A percentile compares a stretch with the other conserved stretches of the same genome.
Evolutionary conservation across 1,140 invertebrate species (phyloP).

Genomic region (Drosophila melanica): DNA sequence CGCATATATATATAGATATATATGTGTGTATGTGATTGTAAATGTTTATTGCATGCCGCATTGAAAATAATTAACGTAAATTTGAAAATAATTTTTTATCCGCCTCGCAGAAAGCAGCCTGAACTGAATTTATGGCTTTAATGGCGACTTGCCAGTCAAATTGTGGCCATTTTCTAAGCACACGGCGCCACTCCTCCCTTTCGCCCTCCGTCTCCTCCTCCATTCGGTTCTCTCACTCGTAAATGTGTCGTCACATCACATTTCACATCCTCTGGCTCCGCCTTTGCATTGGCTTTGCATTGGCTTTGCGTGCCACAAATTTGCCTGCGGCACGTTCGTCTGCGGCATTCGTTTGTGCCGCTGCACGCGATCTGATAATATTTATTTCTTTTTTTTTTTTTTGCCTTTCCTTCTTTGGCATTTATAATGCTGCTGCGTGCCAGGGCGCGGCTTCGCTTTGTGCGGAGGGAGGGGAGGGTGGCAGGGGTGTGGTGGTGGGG

Average conservation of each 20-base stretch:
- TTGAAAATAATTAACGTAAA: constrained; percentile 80
- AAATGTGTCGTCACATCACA: constrained; percentile 32
- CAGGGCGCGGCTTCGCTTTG: constrained; percentile 53
- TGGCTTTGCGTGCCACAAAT: constrained; percentile 59
- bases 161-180: constrained; percentile 60
- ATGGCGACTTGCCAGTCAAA: constrained; percentile 57
- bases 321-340: constrained; percentile 60
- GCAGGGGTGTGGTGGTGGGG: neutral
- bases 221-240: constrained; percentile 20
- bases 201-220: neutral
- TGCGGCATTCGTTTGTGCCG: constrained; percentile 65
- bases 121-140: constrained; percentile 72
- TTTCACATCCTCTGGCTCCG: constrained; percentile 16
- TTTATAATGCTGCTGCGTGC: constrained; percentile 77
- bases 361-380: constrained; percentile 81
- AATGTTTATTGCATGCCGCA: constrained; percentile 78
- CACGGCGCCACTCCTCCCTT: constrained; percentile 10
- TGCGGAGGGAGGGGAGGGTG: neutral
- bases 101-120: neutral
- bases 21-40: constrained; percentile 60
- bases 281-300: neutral
- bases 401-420: constrained; percentile 41
- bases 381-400: constrained; percentile 38
- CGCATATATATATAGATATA: constrained; percentile 23
- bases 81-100: constrained; percentile 72